A percentile compares a stretch with the other conserved stretches of the same genome.
Evolutionary conservation across 2,797 vertebrate genomes (phyloP).

Genomic region (Enteromius thamalakanensis): DNA sequence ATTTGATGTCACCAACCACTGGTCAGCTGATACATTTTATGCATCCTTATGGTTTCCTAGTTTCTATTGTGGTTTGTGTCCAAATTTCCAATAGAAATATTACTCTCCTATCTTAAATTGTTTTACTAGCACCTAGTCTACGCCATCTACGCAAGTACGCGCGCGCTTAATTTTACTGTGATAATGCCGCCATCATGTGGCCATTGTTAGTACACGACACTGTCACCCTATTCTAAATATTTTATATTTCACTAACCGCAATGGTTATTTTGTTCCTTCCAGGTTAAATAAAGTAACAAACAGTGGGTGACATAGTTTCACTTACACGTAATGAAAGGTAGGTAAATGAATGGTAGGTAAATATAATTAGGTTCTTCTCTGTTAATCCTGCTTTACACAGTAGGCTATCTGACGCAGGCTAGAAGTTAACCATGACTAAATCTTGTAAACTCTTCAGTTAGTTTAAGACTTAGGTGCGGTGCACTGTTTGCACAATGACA

Average conservation of each 20-base stretch:
- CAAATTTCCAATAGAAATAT: background rate
- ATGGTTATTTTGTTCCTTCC: background rate
- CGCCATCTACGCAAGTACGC: background rate
- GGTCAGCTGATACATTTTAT: background rate
- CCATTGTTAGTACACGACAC: background rate
- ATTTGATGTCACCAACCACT: background rate
- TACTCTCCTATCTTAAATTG: background rate
- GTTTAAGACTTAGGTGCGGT: slow-evolving; percentile 51
- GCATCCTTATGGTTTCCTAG: background rate
- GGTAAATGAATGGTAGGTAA: background rate
- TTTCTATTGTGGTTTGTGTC: background rate
- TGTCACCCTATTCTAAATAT: background rate
- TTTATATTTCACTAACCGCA: background rate
- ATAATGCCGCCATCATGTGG: slow-evolving; percentile 45
- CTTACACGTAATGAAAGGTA: background rate
- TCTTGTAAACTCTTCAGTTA: slow-evolving; percentile 52
- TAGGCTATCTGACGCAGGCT: slow-evolving; percentile 29
- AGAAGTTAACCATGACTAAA: slow-evolving; percentile 39
- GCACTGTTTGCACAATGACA: slow-evolving; percentile 43
- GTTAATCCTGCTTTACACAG: background rate
- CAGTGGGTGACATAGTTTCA: background rate
- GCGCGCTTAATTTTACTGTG: background rate
- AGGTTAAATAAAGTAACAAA: background rate
- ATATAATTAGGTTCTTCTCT: background rate
- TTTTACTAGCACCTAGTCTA: background rate